These are phyloP conservation scores for Pollenia angustigena DNA, from an alignment of 2,888 invertebrate species.

Conservation along the genomic window DNA sequence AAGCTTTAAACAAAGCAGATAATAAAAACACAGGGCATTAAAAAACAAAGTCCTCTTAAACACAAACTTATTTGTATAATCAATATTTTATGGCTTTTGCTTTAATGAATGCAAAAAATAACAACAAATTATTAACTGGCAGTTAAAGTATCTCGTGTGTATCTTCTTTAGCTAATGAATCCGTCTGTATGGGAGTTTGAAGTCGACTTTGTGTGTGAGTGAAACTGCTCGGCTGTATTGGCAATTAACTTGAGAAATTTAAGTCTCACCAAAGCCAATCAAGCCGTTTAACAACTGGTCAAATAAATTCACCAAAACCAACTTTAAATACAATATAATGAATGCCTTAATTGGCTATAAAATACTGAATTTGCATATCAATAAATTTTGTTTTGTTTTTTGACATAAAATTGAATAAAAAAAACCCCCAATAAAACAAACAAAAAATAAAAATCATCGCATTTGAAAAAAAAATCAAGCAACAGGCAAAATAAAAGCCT, in stretches of 20 bases:
- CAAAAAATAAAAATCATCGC: slow-evolving; percentile 3
- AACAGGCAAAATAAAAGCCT: slow-evolving; percentile 7
- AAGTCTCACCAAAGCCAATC: slow-evolving; percentile 65
- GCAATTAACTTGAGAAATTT: slow-evolving; percentile 60
- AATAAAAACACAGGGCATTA: not conserved
- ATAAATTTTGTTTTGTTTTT: slow-evolving; percentile 69
- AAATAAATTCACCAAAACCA: slow-evolving; percentile 69
- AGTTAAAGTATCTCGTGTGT: slow-evolving; percentile 39
- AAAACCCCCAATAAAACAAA: slow-evolving; percentile 40
- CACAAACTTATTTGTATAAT: slow-evolving; percentile 47
- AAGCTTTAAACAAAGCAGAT: not conserved
- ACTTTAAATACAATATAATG: slow-evolving; percentile 73
- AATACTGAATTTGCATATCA: slow-evolving; percentile 75
- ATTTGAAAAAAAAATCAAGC: slow-evolving; percentile 20
- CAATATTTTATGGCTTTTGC: slow-evolving; percentile 67
- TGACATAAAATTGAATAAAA: slow-evolving; percentile 63
- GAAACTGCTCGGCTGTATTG: not conserved
- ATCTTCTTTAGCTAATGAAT: not conserved
- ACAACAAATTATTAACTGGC: slow-evolving; percentile 52
- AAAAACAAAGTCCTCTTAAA: slow-evolving; percentile 8
- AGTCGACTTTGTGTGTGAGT: not conserved
- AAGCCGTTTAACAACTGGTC: slow-evolving; percentile 64
- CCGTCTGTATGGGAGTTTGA: not conserved
- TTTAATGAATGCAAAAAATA: slow-evolving; percentile 58
- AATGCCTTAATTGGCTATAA: slow-evolving; percentile 75